A percentile compares a stretch with the other conserved stretches of the same genome.
Evolutionary conservation across 2,888 invertebrate species (phyloP).

Genomic region (Ornithoptera alexandrae): DNA sequence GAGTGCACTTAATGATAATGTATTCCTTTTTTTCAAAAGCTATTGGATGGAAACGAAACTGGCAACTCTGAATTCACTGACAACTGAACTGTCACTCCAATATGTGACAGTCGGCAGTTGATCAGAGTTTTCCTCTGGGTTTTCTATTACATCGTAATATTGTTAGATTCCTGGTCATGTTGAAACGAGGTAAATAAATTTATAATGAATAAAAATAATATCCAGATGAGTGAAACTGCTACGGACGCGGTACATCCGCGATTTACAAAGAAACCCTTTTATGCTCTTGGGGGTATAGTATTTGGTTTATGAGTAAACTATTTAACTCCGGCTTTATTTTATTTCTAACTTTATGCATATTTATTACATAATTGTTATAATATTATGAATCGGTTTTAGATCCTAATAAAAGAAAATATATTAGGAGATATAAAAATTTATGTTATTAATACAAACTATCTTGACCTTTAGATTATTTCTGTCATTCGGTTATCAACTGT

Average conservation of each 20-base stretch:
- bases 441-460: neutral
- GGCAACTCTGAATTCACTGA: neutral
- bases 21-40: too few species aligned
- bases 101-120: neutral
- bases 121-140: too few species aligned
- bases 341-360: neutral
- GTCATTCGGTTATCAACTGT: neutral
- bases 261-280: conserved; percentile 51
- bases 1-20: too few species aligned
- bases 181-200: conserved; percentile 58
- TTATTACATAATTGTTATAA: neutral
- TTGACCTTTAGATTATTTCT: conserved; percentile 13
- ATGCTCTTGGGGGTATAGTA: conserved; percentile 60
- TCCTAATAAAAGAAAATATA: too few species aligned
- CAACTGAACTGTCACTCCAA: neutral
- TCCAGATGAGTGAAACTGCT: conserved; percentile 46
- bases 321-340: conserved; percentile 3
- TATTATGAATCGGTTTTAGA: too few species aligned
- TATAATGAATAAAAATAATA: conserved; percentile 13
- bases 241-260: conserved; percentile 65
- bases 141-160: too few species aligned
- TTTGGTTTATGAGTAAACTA: conserved; percentile 32
- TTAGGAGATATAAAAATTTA: neutral
- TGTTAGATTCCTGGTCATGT: conserved; percentile 40
- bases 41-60: too few species aligned